Evolutionary conservation across 2,113 vertebrate species (phyloP), one percentile per base, ranked within the genome.

Genomic region (Boulengeromyrus knoepffleri): DNA sequence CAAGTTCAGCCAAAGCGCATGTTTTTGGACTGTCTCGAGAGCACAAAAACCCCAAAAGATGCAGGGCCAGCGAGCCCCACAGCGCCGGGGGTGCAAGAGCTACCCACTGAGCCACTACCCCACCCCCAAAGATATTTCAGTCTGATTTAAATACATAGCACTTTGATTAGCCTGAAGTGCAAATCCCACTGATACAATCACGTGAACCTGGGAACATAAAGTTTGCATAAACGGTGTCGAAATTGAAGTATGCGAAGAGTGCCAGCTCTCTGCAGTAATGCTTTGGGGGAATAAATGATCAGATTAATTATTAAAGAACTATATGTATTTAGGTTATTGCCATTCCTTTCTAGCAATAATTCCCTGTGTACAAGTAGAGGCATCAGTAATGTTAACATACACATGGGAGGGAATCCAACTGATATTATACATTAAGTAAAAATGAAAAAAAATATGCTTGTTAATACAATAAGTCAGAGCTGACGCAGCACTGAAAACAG

Each of bases 221-320:
- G 31, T 80, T 80, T 42, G 36, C 74, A 42, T 42, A 80, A 80
- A 80, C n/a, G 36, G 74, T 80, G 74, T 80, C 15, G 31, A 80
- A 42, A 80, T 5, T 42, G n/a, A 80, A 80, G 15, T 5, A 39
- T 39, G 36, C 1, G 31, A 77, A 17, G 36, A 6, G 13, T 77
- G 36, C 36, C 31, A 7, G 74, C 15, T 80, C 74, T 19, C 74
- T 39, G 13, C 36, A 42, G 36, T 19, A 80, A 80, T 42, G 31
- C 36, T 17, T 80, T 80, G 31, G 13, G 74, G 74, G 74, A 80
- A 80, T 80, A 19, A 42, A 36, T 80, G 17, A 80, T 80, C 36
- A 80, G 74, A 80, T 80, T 80, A 80, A 80, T 80, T 39, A 80
- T 80, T 80, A 42, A 80, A 80, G 74, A 42, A 80, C 74, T 80